Evolutionary conservation across 2,113 vertebrate species (phyloP), one percentile per base, ranked within the genome.

Genomic region (Nothocercus nigrocapillus): DNA sequence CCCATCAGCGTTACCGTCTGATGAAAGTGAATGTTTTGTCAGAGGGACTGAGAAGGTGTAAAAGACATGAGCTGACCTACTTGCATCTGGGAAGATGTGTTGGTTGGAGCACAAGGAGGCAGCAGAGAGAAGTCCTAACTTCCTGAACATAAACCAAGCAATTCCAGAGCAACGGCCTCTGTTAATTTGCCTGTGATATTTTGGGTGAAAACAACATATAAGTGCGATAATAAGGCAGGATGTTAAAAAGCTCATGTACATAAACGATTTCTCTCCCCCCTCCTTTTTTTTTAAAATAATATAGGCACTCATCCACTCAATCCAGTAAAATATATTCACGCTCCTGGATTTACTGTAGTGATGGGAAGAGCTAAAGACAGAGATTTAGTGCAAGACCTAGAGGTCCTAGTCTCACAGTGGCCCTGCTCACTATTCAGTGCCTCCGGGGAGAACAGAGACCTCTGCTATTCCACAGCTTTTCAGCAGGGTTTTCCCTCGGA

Each of bases 401-500:
- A 64, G 38, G 7, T 54, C 17, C 8, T 47, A 25, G 15, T 28
- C 27, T 62, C 61, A 69, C n/a, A 63, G 34, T 69, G 27, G 49
- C 40, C 64, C 75, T 81, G 54, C 53, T 89, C 74, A 56, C 13
- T 58, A 63, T 73, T 82, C 62, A 67, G 5, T 67, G 63, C 18
- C 25, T 6, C 47, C 40, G 16, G 16, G 61, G 19, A 66, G 44
- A 80, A 87, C 17, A 85, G 90, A 94, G 30, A 63, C 30, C 47
- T 61, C 44, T 68, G 38, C 24, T 73, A 75, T 66, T 82, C 42
- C n/a, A 4, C 61, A 51, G 56, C 83, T 91, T 91, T 87, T 81
- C 82, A 85, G 36, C 38, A 77, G 49, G 22, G 38, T 77, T 93
- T 92, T 90, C 83, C 68, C 91, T 89, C 85, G 51, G 38, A 92